Percentiles rank a stretch among this genome's conserved stretches.
Evolutionary conservation across 1,140 invertebrate species (phyloP).

Genomic region (Asobara japonica): DNA sequence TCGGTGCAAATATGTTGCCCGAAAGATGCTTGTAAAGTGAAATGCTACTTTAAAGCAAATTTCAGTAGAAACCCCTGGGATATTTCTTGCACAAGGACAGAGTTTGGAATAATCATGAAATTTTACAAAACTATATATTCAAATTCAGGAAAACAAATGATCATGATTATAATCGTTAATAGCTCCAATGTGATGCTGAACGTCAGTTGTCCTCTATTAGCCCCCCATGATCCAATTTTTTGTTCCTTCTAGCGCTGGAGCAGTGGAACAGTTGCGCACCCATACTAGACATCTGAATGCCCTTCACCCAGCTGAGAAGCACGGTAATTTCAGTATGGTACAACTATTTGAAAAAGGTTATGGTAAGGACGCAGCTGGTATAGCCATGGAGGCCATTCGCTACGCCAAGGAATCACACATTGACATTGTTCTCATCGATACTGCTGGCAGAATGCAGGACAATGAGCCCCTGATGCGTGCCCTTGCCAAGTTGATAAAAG

Average conservation of each 20-base stretch:
- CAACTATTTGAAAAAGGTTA: slow-evolving; percentile 98
- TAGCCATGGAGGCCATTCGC: slow-evolving; percentile 96
- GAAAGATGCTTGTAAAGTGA: too few species aligned
- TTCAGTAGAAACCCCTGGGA: too few species aligned
- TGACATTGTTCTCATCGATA: slow-evolving; percentile 96
- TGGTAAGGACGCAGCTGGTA: slow-evolving; percentile 97
- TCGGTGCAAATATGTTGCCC: too few species aligned
- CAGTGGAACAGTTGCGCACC: slow-evolving; percentile 97
- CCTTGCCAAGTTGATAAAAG: slow-evolving; percentile 88
- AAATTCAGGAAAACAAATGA: too few species aligned
- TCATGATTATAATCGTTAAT: too few species aligned
- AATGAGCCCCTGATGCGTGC: slow-evolving; percentile 99
- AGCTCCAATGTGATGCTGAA: too few species aligned
- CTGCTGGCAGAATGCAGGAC: slow-evolving; percentile 99
- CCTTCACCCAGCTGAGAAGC: slow-evolving; percentile 84
- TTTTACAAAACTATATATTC: too few species aligned
- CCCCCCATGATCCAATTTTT: background rate
- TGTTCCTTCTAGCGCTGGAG: slow-evolving; percentile 81
- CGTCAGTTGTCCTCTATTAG: too few species aligned
- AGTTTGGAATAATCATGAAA: too few species aligned
- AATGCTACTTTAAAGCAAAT: too few species aligned
- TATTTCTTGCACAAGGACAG: too few species aligned
- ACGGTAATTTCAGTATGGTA: slow-evolving; percentile 82
- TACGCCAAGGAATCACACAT: slow-evolving; percentile 83
- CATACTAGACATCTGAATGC: slow-evolving; percentile 95